Base-by-base conservation (phyloP, 2,797 vertebrate genomes). In the Alosa sapidissima region DNA sequence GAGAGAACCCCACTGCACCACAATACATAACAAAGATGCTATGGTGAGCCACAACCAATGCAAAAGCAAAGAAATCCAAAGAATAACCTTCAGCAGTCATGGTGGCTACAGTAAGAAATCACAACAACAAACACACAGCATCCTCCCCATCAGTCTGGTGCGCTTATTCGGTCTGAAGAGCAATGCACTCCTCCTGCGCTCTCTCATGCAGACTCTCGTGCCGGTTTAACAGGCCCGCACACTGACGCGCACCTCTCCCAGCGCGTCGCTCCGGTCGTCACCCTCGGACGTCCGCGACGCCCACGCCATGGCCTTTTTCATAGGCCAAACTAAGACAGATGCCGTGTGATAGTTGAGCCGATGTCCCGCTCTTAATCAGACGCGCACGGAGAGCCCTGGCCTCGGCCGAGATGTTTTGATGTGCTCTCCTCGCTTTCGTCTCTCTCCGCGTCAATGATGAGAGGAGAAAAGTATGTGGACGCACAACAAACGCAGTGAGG, bases 381-480 rank as follows among this genome's bases (percentile, higher is more conserved):
- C 72, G 19, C 24, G 41, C 36, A 78, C 16, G 36, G 19, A 47
- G 41, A 36, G 41, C 36, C 72, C 72, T 19, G 16, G 72, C 58
- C 58, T 36, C 6, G 81, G 81, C 28, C 3, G 83, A 88, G 78
- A 82, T 81, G 65, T 85, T 84, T 87, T 87, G 87, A 85, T 72
- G 84, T 54, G 48, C 52, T 19, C 58, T 72, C 19, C 72, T 78
- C 54, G 41, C 21, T 62, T 8, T 75, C 16, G 52, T 11, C 55
- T 68, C 60, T 88, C 81, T 60, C 89, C 19, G 62, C 86, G 83
- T 82, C 41, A 14, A 87, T 89, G 88, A 90, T 87, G 81, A 87
- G 75, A 83, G 87, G 10, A 83, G 83, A 82, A 87, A 90, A 87
- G 88, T 88, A 90, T 90, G 88, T 28, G 87, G 88, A 83, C 72